Conservation (phyloP, 2,113 vertebrate genomes). For the Seriola rivoliana region DNA sequence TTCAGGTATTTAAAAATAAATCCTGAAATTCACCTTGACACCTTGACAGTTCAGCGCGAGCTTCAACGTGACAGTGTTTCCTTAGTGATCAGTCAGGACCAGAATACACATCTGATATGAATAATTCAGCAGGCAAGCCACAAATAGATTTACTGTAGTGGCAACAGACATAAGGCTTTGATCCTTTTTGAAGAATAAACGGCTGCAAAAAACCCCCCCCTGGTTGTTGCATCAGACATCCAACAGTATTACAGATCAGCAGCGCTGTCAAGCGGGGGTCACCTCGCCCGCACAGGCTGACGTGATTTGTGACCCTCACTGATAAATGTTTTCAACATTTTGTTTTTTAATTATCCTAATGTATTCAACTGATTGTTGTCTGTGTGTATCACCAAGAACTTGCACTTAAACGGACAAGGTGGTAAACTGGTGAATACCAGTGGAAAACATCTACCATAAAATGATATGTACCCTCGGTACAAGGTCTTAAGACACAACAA, state of each 20-base stretch:
- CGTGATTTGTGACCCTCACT: slow-evolving; percentile 10
- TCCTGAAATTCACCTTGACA: neutral
- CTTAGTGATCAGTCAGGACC: slow-evolving; percentile 45
- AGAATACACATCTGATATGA: slow-evolving; percentile 57
- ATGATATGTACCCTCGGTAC: neutral
- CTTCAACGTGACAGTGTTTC: slow-evolving; percentile 37
- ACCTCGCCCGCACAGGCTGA: neutral
- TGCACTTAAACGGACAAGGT: neutral
- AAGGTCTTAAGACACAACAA: slow-evolving; percentile 19
- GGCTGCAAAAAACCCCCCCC: slow-evolving; percentile 16
- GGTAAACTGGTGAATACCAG: neutral
- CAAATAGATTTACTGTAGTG: slow-evolving; percentile 69
- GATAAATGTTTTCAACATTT: neutral
- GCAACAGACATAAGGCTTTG: slow-evolving; percentile 53
- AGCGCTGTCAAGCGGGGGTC: slow-evolving; percentile 26
- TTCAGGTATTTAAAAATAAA: neutral
- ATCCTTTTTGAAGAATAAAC: slow-evolving; percentile 59
- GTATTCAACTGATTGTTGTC: neutral
- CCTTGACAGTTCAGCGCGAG: neutral
- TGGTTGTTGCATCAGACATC: slow-evolving; percentile 44
- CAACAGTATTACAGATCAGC: slow-evolving; percentile 18
- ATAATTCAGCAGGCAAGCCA: slow-evolving; percentile 65
- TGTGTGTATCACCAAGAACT: neutral
- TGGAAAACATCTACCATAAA: neutral
- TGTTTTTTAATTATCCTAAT: neutral